These are phyloP conservation scores for Drosophila falleni DNA, from an alignment of 2,888 invertebrate species.

Conservation along the genomic window DNA sequence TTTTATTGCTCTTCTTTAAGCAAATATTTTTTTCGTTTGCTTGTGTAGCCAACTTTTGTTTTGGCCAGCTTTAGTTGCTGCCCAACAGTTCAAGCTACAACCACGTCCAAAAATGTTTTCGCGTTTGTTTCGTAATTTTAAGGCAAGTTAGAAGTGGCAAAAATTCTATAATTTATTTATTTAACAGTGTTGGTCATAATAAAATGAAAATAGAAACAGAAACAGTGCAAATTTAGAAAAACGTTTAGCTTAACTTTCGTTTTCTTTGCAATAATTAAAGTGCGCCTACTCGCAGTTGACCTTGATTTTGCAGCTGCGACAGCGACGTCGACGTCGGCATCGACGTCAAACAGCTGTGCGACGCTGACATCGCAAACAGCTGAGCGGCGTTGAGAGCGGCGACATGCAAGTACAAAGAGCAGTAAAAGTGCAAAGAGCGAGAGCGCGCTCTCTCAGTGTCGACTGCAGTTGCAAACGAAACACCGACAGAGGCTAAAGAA, in stretches of 20 bases:
- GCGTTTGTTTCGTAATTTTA: slow-evolving; percentile 78
- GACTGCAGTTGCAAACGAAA: slow-evolving; percentile 33
- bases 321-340: slow-evolving; percentile 14
- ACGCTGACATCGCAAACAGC: slow-evolving; percentile 28
- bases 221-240: not conserved
- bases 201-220: not conserved
- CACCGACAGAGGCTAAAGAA: slow-evolving; percentile 23
- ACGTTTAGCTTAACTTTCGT: slow-evolving; percentile 32
- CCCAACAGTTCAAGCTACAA: slow-evolving; percentile 53
- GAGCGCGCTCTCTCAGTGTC: not conserved
- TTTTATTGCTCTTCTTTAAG: slow-evolving; percentile 29
- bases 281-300: slow-evolving; percentile 34
- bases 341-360: slow-evolving; percentile 48
- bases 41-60: slow-evolving; percentile 39
- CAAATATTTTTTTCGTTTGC: slow-evolving; percentile 22
- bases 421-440: slow-evolving; percentile 37
- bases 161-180: slow-evolving; percentile 4
- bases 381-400: slow-evolving; percentile 27
- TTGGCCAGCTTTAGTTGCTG: slow-evolving; percentile 67
- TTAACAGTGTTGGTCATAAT: not conserved
- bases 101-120: slow-evolving; percentile 69
- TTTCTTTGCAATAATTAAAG: slow-evolving; percentile 31
- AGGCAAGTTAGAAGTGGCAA: slow-evolving; percentile 69
- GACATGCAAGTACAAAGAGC: slow-evolving; percentile 32
- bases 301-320: slow-evolving; percentile 40